A percentile compares a stretch with the other conserved stretches of the same genome.
phyloP scores from a whole-genome alignment of 2,113 vertebrate genomes.

The Chamaea fasciata region DNA sequence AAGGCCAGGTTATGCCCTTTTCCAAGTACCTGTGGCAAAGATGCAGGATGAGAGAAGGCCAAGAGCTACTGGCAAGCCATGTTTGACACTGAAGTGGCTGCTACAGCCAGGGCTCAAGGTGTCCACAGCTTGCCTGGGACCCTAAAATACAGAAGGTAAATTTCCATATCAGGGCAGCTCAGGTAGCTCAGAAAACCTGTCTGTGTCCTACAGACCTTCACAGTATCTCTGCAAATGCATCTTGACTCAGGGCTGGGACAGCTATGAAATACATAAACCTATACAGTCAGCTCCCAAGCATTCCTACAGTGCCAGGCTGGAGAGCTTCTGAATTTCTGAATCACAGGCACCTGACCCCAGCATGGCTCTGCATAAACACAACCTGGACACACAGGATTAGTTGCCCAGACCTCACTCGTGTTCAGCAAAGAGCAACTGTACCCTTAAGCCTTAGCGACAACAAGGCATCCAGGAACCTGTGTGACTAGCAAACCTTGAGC shows the following conservation, averaged over 20 bases:
- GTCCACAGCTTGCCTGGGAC: background rate
- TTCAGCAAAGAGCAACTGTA: background rate
- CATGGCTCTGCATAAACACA: background rate
- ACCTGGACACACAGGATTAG: background rate
- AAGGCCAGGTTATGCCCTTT: background rate
- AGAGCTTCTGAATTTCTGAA: background rate
- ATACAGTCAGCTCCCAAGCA: background rate
- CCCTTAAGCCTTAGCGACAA: background rate
- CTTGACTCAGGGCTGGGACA: background rate
- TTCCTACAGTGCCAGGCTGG: background rate
- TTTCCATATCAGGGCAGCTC: background rate
- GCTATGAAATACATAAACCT: background rate
- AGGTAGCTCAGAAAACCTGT: background rate
- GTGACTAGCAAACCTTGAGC: background rate
- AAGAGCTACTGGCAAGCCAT: background rate
- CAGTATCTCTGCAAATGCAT: background rate
- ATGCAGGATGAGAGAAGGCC: background rate
- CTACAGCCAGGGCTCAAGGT: background rate
- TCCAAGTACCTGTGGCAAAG: background rate
- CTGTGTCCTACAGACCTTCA: background rate
- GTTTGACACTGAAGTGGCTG: background rate
- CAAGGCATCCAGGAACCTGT: background rate
- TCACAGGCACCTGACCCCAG: rapidly evolving
- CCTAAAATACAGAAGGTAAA: background rate
- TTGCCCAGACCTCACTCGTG: background rate